Percentiles rank a stretch among this genome's conserved stretches.
phyloP scores from a whole-genome alignment of 2,113 vertebrate genomes.

The Hippocampus abdominalis region DNA sequence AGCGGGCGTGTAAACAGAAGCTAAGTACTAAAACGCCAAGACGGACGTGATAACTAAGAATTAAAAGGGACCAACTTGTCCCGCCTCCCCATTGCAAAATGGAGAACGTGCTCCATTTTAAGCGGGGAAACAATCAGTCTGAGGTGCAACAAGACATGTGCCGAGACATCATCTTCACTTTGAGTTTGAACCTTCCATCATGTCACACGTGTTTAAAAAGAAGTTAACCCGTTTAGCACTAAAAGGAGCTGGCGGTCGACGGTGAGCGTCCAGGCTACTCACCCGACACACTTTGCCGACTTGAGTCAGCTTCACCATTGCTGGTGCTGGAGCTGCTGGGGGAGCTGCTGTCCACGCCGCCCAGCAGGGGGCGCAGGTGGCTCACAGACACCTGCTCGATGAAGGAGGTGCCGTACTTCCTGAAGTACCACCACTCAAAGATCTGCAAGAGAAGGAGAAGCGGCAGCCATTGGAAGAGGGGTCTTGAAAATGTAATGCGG shows the following conservation, averaged over 20 bases:
- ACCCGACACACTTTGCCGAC: constrained; percentile 92
- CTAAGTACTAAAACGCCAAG: too few relatives aligned
- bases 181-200: too few relatives aligned
- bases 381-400: constrained; percentile 98
- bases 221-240: not conserved
- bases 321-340: constrained; percentile 84
- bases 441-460: constrained; percentile 75
- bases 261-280: constrained; percentile 34
- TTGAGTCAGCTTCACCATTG: constrained; percentile 89
- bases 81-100: not conserved
- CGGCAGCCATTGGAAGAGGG: not conserved
- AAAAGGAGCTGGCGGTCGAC: not conserved
- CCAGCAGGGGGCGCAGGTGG: constrained; percentile 95
- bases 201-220: too few relatives aligned
- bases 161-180: too few relatives aligned
- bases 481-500: not conserved
- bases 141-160: too few relatives aligned
- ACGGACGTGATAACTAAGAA: too few relatives aligned
- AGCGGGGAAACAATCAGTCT: too few relatives aligned
- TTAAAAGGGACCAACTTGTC: too few relatives aligned
- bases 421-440: constrained; percentile 99
- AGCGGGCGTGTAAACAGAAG: too few relatives aligned
- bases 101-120: too few relatives aligned
- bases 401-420: constrained; percentile 97
- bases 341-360: constrained; percentile 91